Evolutionary conservation across 2,113 vertebrate species (phyloP), one percentile per base, ranked within the genome.

Genomic region (Chaetura pelagica): DNA sequence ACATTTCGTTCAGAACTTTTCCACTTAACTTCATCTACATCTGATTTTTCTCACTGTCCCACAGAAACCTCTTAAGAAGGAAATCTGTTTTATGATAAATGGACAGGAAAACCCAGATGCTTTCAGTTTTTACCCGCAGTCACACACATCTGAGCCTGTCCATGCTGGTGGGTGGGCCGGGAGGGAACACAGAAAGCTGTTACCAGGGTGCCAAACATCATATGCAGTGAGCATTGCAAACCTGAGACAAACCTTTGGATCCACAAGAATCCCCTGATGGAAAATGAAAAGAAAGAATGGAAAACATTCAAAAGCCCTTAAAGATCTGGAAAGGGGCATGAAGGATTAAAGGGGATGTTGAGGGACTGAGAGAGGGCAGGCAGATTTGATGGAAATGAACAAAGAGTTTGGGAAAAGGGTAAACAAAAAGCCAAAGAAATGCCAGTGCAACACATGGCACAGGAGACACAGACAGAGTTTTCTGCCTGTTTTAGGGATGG

Each of bases 1-100:
- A 48, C 5, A 38, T 62, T 78, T 88, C 51, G 51, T 19, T 87
- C 46, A 59, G 32, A 46, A 79, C 29, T 66, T 79, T 94, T 73
- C 44, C 64, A 82, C 42, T 66, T n/a, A 82, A 34, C 54, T 84
- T 94, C 42, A 48, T 32, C n/a, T 15, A 61, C 2, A 18, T 42
- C 27, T 38, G 34, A 55, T 69, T 86, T 84, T 74, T 52, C 3
- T 91, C 26, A 18, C 29, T 88, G 51, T n/a, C 69, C 17, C 69
- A 29, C 0, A 67, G 62, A 62, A 92, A 42, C 24, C 32, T 80
- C 69, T 81, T 49, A 59, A 87, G 68, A 76, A 89, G 52, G 34
- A 82, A 73, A 80, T 67, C 46, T 94, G 12, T 59, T 89, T 92
- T 55, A 62, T 48, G 30, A 67, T 30, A 90, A 87, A 95, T 73